A percentile compares a stretch with the other conserved stretches of the same genome.
Evolutionary conservation across 1,140 invertebrate genomes (phyloP).

Genomic region (Eueides isabella): DNA sequence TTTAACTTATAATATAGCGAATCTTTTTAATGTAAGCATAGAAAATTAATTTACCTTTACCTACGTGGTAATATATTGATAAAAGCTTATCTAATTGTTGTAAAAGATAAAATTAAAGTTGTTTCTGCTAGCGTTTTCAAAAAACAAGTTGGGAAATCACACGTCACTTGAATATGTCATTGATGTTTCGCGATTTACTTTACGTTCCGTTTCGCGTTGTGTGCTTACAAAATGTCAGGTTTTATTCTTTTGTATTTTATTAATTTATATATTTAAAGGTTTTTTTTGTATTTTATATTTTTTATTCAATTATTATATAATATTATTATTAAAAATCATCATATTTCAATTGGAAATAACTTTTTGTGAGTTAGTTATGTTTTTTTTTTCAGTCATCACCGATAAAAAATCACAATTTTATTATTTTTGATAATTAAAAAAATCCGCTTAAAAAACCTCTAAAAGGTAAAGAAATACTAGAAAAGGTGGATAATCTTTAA

Average conservation of each 20-base stretch:
- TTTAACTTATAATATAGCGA: slow-evolving; percentile 8
- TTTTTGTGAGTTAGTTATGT: too few species aligned
- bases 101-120: slow-evolving; percentile 51
- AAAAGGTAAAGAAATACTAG: too few species aligned
- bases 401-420: too few species aligned
- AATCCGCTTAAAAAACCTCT: too few species aligned
- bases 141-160: slow-evolving; percentile 41
- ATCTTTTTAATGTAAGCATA: slow-evolving; percentile 10
- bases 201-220: slow-evolving; percentile 22
- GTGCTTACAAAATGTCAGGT: not conserved
- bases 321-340: too few species aligned
- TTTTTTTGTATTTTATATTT: too few species aligned
- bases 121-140: slow-evolving; percentile 60
- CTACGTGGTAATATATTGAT: slow-evolving; percentile 55
- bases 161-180: slow-evolving; percentile 40
- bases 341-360: too few species aligned
- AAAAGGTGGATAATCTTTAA: too few species aligned
- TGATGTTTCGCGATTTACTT: slow-evolving; percentile 12
- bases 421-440: too few species aligned
- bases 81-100: slow-evolving; percentile 55
- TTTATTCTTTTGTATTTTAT: not conserved
- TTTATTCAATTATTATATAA: too few species aligned
- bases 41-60: slow-evolving; percentile 30
- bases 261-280: too few species aligned
- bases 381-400: too few species aligned